phyloP scores from a whole-genome alignment of 2,888 invertebrate genomes.

The Tachystola acroxantha region DNA sequence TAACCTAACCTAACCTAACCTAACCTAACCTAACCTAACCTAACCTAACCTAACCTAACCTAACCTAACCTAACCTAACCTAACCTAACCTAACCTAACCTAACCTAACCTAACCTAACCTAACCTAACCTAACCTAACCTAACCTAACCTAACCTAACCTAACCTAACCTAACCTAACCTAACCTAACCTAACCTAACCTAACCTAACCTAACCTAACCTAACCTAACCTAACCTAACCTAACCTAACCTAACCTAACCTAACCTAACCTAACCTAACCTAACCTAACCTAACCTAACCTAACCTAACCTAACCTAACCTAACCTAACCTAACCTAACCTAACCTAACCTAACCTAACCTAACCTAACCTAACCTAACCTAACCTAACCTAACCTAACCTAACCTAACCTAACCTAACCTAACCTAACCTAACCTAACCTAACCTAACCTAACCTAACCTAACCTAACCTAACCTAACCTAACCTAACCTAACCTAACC shows the following conservation, averaged over 20 bases:
- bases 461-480: conserved; percentile 11
- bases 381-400: conserved; percentile 8
- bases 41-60: conserved; percentile 6
- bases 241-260: conserved; percentile 20
- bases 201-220: conserved; percentile 7
- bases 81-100: conserved; percentile 12
- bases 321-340: conserved; percentile 1
- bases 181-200: conserved; percentile 5
- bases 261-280: conserved; percentile 19
- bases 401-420: conserved; percentile 8
- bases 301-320: conserved; percentile 3
- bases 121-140: conserved; percentile 19
- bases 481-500: conserved; percentile 18
- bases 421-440: conserved; percentile 8
- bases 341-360: conserved; percentile 5
- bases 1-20: conserved; percentile 19
- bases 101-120: conserved; percentile 20
- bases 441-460: conserved; percentile 5
- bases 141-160: conserved; percentile 17
- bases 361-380: conserved; percentile 11
- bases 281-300: conserved; percentile 16
- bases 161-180: conserved; percentile 9
- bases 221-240: conserved; percentile 15
- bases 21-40: conserved; percentile 11
- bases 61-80: conserved; percentile 6